Evolutionary conservation across 2,888 invertebrate genomes (phyloP).

Genomic region (Cartodere bifasciata): DNA sequence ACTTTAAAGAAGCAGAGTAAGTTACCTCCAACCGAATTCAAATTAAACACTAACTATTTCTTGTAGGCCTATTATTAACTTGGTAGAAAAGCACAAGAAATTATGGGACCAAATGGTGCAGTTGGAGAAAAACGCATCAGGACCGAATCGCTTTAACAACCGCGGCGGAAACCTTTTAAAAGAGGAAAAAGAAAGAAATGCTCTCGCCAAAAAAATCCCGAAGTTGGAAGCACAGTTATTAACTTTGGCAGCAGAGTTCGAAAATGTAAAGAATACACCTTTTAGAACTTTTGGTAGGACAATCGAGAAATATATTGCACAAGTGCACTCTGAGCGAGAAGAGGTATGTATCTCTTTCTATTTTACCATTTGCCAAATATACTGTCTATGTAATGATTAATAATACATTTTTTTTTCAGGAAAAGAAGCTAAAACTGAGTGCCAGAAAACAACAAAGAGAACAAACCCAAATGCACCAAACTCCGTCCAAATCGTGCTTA

Average conservation of each 20-base stretch:
- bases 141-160: constrained; percentile 74
- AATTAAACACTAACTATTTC: constrained; percentile 10
- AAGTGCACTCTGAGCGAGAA: constrained; percentile 49
- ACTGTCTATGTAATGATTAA: too few species aligned
- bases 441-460: constrained; percentile 1
- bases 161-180: constrained; percentile 74
- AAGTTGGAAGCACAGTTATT: constrained; percentile 57
- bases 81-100: constrained; percentile 51
- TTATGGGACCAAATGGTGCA: constrained; percentile 67
- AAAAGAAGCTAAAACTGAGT: constrained; percentile 2
- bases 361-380: too few species aligned
- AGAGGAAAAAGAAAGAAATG: constrained; percentile 80
- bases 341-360: constrained; percentile 29
- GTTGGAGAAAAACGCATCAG: constrained; percentile 61
- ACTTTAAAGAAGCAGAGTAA: constrained; percentile 51
- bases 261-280: constrained; percentile 37
- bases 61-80: constrained; percentile 47
- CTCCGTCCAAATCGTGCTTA: too few species aligned
- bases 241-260: constrained; percentile 42
- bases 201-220: constrained; percentile 56
- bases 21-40: constrained; percentile 18
- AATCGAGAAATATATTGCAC: constrained; percentile 46
- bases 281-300: constrained; percentile 54
- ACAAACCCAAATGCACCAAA: too few species aligned
- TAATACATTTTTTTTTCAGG: too few species aligned